A percentile compares a stretch with the other conserved stretches of the same genome.
Conservation (phyloP, 2,888 invertebrate genomes). For the Clusia tigrina region DNA sequence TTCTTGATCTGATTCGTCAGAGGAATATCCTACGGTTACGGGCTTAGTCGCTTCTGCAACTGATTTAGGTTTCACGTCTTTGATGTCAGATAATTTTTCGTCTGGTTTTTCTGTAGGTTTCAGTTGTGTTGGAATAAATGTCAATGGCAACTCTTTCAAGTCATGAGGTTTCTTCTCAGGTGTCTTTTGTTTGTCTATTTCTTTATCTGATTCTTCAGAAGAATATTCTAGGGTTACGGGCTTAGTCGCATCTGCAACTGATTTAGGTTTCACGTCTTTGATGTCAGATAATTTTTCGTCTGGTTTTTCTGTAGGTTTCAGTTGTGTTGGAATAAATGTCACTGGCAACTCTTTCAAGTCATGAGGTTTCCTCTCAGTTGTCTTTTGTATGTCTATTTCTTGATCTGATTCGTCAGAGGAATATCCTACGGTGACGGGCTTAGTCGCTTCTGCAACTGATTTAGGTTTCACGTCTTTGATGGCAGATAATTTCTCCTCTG, state of each 20-base stretch:
- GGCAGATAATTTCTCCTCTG: slow-evolving; percentile 12
- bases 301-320: neutral
- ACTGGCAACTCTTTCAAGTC: neutral
- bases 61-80: slow-evolving; percentile 24
- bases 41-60: slow-evolving; percentile 12
- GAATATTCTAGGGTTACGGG: neutral
- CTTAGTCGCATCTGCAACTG: neutral
- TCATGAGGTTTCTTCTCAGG: neutral
- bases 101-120: slow-evolving; percentile 8
- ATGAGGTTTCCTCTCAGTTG: neutral
- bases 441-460: neutral
- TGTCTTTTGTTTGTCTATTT: slow-evolving; percentile 3
- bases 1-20: slow-evolving; percentile 14
- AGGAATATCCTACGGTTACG: neutral
- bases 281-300: slow-evolving; percentile 2
- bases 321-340: neutral
- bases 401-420: slow-evolving; percentile 12
- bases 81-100: slow-evolving; percentile 1
- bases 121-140: neutral
- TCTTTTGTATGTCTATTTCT: neutral
- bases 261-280: neutral
- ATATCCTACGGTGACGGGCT: neutral
- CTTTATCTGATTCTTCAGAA: slow-evolving; percentile 19
- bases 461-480: slow-evolving; percentile 5
- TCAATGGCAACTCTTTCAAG: neutral